phyloP scores from a whole-genome alignment of 2,797 vertebrate species.

The Limosa lapponica region DNA sequence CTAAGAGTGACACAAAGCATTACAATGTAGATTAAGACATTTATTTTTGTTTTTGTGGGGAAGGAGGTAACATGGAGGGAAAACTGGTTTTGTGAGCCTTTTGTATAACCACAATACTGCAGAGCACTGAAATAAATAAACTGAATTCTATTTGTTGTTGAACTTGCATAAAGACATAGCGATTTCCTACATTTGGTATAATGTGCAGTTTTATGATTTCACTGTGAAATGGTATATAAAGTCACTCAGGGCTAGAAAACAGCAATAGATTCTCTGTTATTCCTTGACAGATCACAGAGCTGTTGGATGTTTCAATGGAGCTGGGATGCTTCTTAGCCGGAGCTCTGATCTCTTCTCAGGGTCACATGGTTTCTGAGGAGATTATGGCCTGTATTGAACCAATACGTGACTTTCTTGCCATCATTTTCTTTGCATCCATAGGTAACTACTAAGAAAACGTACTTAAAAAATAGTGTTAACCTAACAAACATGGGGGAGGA shows the following conservation, averaged over 20 bases:
- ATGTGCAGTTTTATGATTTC: neutral
- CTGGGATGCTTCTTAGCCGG: conserved; percentile 96
- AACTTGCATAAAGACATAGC: neutral
- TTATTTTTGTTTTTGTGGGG: neutral
- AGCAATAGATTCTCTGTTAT: conserved; percentile 12
- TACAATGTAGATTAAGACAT: neutral
- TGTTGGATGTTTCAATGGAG: conserved; percentile 95
- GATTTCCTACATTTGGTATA: neutral
- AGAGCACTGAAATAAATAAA: neutral
- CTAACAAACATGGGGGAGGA: neutral
- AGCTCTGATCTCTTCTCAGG: conserved; percentile 93
- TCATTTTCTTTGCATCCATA: conserved; percentile 98
- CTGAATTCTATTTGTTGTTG: neutral
- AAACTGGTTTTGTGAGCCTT: neutral
- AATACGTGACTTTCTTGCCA: conserved; percentile 95
- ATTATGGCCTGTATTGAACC: conserved; percentile 91
- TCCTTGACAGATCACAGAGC: conserved; percentile 87
- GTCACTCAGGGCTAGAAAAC: neutral
- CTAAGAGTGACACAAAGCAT: neutral
- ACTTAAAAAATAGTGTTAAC: neutral
- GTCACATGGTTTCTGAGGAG: conserved; percentile 92
- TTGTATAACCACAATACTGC: neutral
- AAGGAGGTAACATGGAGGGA: neutral
- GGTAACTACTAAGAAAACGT: conserved; percentile 78
- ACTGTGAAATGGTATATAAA: neutral